phyloP scores from a whole-genome alignment of 2,888 invertebrate species.

The Syrista parreyssii region DNA sequence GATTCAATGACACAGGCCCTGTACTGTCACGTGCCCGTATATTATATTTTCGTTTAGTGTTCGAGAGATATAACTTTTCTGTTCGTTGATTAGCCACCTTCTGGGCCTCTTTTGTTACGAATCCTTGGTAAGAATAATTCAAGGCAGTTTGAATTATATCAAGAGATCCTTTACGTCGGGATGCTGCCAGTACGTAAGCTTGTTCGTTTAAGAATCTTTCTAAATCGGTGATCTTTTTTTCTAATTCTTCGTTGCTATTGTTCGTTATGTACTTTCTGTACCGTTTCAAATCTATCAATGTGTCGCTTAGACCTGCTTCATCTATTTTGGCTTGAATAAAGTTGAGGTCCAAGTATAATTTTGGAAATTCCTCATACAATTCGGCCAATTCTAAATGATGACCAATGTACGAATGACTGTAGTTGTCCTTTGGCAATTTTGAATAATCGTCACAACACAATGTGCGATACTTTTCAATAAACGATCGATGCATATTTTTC shows the following conservation, averaged over 20 bases:
- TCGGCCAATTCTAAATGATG: slow-evolving; percentile 75
- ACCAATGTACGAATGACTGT: slow-evolving; percentile 79
- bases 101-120: slow-evolving; percentile 70
- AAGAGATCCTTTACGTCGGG: slow-evolving; percentile 67
- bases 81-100: slow-evolving; percentile 68
- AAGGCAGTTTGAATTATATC: slow-evolving; percentile 79
- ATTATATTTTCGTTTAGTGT: slow-evolving; percentile 66
- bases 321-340: slow-evolving; percentile 79
- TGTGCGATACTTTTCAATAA: slow-evolving; percentile 72
- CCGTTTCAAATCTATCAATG: slow-evolving; percentile 75
- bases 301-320: slow-evolving; percentile 76
- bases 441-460: slow-evolving; percentile 68
- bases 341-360: slow-evolving; percentile 74
- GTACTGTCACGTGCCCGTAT: slow-evolving; percentile 55
- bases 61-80: slow-evolving; percentile 70
- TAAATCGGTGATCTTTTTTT: slow-evolving; percentile 68
- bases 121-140: slow-evolving; percentile 72
- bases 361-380: slow-evolving; percentile 70
- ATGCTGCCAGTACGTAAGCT: slow-evolving; percentile 73
- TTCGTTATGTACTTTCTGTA: slow-evolving; percentile 72
- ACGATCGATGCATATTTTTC: slow-evolving; percentile 69
- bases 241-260: slow-evolving; percentile 67
- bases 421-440: slow-evolving; percentile 77
- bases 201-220: slow-evolving; percentile 73
- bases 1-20: slow-evolving; percentile 63